Percentiles rank a stretch among this genome's conserved stretches.
Conservation (phyloP, 2,888 invertebrate species). For the Cylloceria caligata region DNA sequence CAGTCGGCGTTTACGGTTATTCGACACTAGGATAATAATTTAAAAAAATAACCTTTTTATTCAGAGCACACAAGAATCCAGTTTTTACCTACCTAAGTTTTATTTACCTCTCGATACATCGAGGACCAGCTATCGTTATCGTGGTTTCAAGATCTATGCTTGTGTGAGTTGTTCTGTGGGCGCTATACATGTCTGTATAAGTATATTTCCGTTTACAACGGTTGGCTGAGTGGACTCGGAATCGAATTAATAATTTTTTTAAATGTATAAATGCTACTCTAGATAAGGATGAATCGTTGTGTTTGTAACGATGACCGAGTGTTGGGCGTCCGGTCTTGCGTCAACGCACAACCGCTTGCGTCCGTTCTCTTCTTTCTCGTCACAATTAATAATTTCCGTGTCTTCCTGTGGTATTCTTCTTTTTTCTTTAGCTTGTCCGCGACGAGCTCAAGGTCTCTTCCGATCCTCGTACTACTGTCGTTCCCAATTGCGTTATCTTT, state of each 20-base stretch:
- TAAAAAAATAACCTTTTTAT: not conserved
- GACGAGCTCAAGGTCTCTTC: not conserved
- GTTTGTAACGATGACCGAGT: slow-evolving; percentile 39
- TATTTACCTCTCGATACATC: slow-evolving; percentile 26
- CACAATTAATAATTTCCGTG: slow-evolving; percentile 71
- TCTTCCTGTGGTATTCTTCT: slow-evolving; percentile 58
- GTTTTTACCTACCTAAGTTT: slow-evolving; percentile 8
- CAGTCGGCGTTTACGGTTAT: not conserved
- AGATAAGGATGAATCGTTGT: slow-evolving; percentile 42
- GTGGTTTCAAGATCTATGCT: slow-evolving; percentile 18
- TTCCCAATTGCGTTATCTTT: too few species aligned
- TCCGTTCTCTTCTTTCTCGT: slow-evolving; percentile 65
- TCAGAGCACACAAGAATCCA: not conserved
- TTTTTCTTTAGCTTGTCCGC: slow-evolving; percentile 30
- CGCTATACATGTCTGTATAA: slow-evolving; percentile 20
- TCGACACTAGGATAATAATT: not conserved
- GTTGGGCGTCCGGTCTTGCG: slow-evolving; percentile 64
- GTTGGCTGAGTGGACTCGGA: not conserved
- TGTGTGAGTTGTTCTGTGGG: not conserved
- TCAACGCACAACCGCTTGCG: slow-evolving; percentile 47
- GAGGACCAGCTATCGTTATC: slow-evolving; percentile 24
- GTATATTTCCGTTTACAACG: slow-evolving; percentile 9
- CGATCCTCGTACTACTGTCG: too few species aligned
- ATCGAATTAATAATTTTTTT: slow-evolving; percentile 19
- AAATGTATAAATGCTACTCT: slow-evolving; percentile 42